phyloP scores from a whole-genome alignment of 2,888 invertebrate genomes.

The Agonopterix arenella region DNA sequence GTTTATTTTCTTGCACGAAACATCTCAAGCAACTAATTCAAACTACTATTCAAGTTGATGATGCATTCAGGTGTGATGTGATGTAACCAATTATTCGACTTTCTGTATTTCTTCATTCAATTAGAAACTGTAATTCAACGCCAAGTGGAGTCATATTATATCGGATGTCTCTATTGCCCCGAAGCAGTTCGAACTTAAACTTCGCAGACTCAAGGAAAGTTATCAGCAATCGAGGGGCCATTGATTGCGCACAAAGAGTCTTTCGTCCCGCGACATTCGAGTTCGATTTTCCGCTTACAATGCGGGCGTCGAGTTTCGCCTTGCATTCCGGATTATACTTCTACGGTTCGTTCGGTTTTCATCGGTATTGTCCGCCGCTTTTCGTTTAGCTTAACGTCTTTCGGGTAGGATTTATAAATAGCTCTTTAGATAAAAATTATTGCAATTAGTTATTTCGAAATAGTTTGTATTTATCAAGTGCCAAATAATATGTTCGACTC shows the following conservation, averaged over 20 bases:
- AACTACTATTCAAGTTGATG: too few relatives aligned
- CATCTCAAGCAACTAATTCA: too few relatives aligned
- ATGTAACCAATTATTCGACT: too few relatives aligned
- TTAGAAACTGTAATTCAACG: neutral
- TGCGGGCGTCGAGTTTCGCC: slow-evolving; percentile 61
- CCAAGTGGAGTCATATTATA: slow-evolving; percentile 13
- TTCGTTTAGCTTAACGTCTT: slow-evolving; percentile 26
- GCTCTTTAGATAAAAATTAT: too few relatives aligned
- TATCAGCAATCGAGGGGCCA: slow-evolving; percentile 65
- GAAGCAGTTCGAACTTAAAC: slow-evolving; percentile 48
- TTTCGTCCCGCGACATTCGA: slow-evolving; percentile 64
- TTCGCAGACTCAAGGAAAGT: slow-evolving; percentile 45
- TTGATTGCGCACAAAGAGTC: slow-evolving; percentile 69
- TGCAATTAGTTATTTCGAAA: too few relatives aligned
- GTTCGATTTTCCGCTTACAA: slow-evolving; percentile 69
- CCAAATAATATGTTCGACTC: too few relatives aligned
- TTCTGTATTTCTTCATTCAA: too few relatives aligned
- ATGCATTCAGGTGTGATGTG: too few relatives aligned
- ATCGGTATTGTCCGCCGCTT: slow-evolving; percentile 35
- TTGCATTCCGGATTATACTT: slow-evolving; percentile 61
- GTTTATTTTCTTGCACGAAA: too few relatives aligned
- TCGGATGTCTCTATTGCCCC: slow-evolving; percentile 25
- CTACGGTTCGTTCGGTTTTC: slow-evolving; percentile 48
- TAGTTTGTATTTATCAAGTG: too few relatives aligned
- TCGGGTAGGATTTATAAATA: too few relatives aligned